Evolutionary conservation across 2,113 vertebrate species (phyloP).

Genomic region (Atherinomorus stipes): DNA sequence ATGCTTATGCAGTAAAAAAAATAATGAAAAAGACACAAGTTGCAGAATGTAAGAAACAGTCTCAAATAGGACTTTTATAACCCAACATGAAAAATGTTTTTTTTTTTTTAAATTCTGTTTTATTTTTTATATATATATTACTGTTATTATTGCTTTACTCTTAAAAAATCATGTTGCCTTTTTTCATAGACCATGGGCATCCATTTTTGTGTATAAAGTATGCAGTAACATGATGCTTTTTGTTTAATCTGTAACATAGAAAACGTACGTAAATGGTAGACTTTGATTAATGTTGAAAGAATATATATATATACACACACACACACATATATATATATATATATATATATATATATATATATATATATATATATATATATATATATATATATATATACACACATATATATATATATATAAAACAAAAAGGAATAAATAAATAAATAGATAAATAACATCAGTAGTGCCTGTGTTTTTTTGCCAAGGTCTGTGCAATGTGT

Average conservation of each 20-base stretch:
- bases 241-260: no score
- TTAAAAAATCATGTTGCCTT: not conserved
- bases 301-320: no score
- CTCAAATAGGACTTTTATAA: not conserved
- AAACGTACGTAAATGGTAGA: no score
- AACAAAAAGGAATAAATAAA: not conserved
- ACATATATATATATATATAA: not conserved
- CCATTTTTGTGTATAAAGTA: not conserved
- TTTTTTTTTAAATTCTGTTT: no score
- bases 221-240: not conserved
- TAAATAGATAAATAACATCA: no score
- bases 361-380: no score
- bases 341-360: no score
- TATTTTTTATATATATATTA: no score
- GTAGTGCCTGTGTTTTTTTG: not conserved
- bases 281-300: no score
- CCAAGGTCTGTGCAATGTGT: not conserved
- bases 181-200: not conserved
- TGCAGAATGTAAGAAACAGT: not conserved
- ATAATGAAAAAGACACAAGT: not conserved
- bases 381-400: no score
- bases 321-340: no score
- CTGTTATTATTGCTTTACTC: slow-evolving; percentile 6
- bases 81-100: no score
- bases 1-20: not conserved